Evolutionary conservation across 2,113 vertebrate species (phyloP), one percentile per base, ranked within the genome.

Genomic region (Hystrix cristata): DNA sequence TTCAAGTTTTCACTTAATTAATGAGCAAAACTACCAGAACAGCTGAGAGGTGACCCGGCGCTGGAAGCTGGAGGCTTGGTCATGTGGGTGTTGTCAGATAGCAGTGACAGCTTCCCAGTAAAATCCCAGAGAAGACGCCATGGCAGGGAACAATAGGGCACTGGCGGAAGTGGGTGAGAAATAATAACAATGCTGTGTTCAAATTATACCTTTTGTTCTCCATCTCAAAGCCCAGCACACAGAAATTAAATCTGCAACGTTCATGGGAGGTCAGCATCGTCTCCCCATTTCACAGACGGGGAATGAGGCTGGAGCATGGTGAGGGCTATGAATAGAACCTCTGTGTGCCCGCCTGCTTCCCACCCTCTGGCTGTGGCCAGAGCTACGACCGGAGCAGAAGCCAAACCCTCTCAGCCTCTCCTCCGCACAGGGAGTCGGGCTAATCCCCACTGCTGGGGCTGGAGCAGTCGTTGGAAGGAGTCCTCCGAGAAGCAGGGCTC

Each of bases 1-100:
- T 88, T 60, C 11, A 91, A 74, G 51, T 83, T 95, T 97, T 94
- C 87, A 87, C 91, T 48, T 97, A 97, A 97, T 89, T 98, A 96
- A 90, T 89, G 96, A 97, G 92, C 89, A 97, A 95, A 95, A 93
- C 82, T 90, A 86, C 96, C 93, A 96, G 51, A 82, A 59, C 64
- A 21, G 7, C 71, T 91, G 62, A 59, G 14, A 82, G 43, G 62
- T 79, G 69, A 64, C 7, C 53, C 48, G 46, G 7, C 16, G 67
- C 81, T 0, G 25, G n/a, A 64, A 53, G 65, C 21, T 27, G n/a
- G 57, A 55, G 67, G 46, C 60, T 67, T 3, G 8, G 59, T 43
- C 1, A 4, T 10, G 25, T 80, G 59, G 79, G 62, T 57, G 55
- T 59, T 21, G 7, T 69, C 72, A 59, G 29, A 82, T 2, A 57